Evolutionary conservation across 2,888 invertebrate species (phyloP), one percentile per base, ranked within the genome.

Genomic region (Tryphoninae sp.): DNA sequence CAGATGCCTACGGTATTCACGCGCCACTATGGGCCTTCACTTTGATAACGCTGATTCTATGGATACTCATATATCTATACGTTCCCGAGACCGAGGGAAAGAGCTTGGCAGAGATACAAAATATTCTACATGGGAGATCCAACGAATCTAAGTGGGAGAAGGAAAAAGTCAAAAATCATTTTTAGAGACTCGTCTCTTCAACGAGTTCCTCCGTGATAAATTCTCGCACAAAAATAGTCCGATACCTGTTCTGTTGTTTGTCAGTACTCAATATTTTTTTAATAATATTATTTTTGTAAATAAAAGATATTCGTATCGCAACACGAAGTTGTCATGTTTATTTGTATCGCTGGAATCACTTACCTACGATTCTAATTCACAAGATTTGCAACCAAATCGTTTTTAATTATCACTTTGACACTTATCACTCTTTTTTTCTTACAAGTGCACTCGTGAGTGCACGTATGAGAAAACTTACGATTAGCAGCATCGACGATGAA

Each of bases 61-160:
- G 90, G 90, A 80, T 90, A 26, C 81, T 89, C 53, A 89, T 90
- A 82, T 91, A 90, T 84, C 81, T 88, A 58, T 90, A 87, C 83
- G 89, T 91, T 49, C 91, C 91, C 13, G 92, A 92, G 82, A 92
- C 92, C 16, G 91, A 91, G 80, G 91, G 92, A 69, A 91, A 91
- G 82, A 90, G 88, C 81, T 87, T 91, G 85, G 90, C 91, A 81
- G 89, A 91, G 84, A 89, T 92, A 87, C 89, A 91, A 77, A 85
- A 87, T 76, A 87, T 88, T 69, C 84, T 91, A 61, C 84, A 86
- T 65, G 83, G 85, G 23, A 86, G 86, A 71, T 55, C 19, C 13
- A 59, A 59, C 26, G 23, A 19, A 19, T 19, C 7, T 16, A 16
- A 13, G 11, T 69, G 53, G 8, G 58, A 79, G 19, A 61, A 64